phyloP scores from a whole-genome alignment of 1,140 invertebrate genomes.

The Papilio glaucus region DNA sequence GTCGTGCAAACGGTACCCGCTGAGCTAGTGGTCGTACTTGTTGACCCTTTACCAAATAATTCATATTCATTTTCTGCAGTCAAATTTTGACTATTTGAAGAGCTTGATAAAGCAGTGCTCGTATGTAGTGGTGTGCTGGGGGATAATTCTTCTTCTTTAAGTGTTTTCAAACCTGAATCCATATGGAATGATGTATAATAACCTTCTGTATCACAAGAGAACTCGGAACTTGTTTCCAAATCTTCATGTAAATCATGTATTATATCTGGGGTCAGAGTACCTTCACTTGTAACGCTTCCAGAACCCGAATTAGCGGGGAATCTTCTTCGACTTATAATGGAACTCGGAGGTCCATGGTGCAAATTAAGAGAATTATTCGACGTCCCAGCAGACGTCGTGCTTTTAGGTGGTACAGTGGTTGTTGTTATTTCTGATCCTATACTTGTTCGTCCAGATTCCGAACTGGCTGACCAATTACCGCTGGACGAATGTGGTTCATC shows the following conservation, averaged over 20 bases:
- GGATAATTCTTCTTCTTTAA: conserved; percentile 90
- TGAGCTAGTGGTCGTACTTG: conserved; percentile 94
- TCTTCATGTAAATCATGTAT: conserved; percentile 91
- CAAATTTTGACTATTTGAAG: conserved; percentile 84
- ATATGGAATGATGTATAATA: conserved; percentile 99
- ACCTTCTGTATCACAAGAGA: conserved; percentile 97
- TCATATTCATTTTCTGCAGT: conserved; percentile 94
- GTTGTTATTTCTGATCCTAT: conserved; percentile 92
- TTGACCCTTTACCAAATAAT: conserved; percentile 93
- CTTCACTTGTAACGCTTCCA: conserved; percentile 92
- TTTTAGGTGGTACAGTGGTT: conserved; percentile 88
- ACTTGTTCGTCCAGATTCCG: conserved; percentile 93
- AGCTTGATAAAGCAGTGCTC: conserved; percentile 85
- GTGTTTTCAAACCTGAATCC: conserved; percentile 95
- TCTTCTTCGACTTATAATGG: conserved; percentile 86
- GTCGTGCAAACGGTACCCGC: conserved; percentile 94
- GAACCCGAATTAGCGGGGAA: conserved; percentile 90
- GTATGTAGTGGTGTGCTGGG: conserved; percentile 86
- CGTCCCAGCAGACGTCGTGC: conserved; percentile 86
- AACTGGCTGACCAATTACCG: conserved; percentile 97
- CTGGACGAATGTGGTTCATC: conserved; percentile 94
- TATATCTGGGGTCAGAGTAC: conserved; percentile 92
- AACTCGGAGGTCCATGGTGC: conserved; percentile 87
- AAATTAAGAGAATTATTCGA: conserved; percentile 87
- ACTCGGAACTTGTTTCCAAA: conserved; percentile 95